These are phyloP conservation scores for Isichthys henryi DNA, from an alignment of 2,113 vertebrate genomes.

Conservation along the genomic window DNA sequence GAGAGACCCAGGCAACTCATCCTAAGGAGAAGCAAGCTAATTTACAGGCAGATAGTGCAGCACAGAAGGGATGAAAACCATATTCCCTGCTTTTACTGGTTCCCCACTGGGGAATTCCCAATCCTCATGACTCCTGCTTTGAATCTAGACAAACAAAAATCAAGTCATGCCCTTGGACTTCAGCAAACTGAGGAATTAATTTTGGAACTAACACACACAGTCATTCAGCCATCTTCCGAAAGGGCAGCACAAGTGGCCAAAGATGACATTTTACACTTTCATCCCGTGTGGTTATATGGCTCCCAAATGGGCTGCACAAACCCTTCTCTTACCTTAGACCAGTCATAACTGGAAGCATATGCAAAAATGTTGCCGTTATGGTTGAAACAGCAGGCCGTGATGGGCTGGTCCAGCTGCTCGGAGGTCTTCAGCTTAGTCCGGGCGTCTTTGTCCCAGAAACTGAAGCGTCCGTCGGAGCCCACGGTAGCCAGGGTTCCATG, in stretches of 20 bases:
- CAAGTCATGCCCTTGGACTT: neutral
- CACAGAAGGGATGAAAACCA: neutral
- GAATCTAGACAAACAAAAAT: neutral
- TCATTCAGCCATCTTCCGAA: neutral
- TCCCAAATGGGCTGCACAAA: neutral
- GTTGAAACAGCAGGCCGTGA: conserved; percentile 93
- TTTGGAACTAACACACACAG: neutral
- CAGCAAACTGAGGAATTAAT: neutral
- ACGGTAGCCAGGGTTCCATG: conserved; percentile 93
- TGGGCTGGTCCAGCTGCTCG: conserved; percentile 91
- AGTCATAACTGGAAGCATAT: conserved; percentile 95
- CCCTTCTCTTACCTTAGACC: conserved; percentile 82
- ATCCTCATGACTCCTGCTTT: neutral
- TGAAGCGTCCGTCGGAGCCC: conserved; percentile 94
- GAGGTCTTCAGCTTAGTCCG: conserved; percentile 97
- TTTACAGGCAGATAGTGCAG: neutral
- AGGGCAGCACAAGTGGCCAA: neutral
- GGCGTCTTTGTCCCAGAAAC: conserved; percentile 99
- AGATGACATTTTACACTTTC: neutral
- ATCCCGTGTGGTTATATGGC: neutral
- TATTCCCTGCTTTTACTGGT: neutral
- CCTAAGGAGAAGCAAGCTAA: neutral
- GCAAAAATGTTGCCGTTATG: conserved; percentile 97
- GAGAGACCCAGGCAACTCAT: neutral
- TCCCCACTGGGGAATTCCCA: neutral